These are phyloP conservation scores for Mesocricetus auratus DNA, from an alignment of 2,113 vertebrate species.

Conservation along the genomic window DNA sequence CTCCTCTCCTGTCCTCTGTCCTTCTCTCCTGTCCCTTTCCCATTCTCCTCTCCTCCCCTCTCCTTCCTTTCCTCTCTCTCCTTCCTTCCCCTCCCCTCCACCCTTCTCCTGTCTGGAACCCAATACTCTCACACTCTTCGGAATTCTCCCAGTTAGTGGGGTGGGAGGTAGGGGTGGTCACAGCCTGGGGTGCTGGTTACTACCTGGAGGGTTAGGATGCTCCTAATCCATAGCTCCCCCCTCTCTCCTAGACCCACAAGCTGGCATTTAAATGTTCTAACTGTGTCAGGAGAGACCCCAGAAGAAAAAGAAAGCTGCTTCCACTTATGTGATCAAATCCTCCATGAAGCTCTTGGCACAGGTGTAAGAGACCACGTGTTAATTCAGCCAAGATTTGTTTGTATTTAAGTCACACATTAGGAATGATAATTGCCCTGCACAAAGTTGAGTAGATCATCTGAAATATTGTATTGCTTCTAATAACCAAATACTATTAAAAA, in stretches of 20 bases:
- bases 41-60: background rate
- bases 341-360: background rate
- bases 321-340: background rate
- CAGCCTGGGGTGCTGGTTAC: background rate
- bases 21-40: too few relatives aligned
- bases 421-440: constrained; percentile 25
- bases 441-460: constrained; percentile 49
- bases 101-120: background rate
- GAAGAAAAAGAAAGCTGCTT: background rate
- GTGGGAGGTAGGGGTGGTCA: background rate
- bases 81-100: background rate
- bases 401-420: constrained; percentile 62
- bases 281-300: background rate
- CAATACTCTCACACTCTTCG: background rate
- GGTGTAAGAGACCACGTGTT: background rate
- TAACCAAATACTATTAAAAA: constrained; percentile 75
- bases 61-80: too few relatives aligned
- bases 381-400: constrained; percentile 33
- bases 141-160: background rate
- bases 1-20: too few relatives aligned
- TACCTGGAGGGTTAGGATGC: background rate
- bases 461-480: constrained; percentile 78
- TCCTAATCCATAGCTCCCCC: background rate
- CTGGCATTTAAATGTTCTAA: constrained; percentile 39
- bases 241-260: background rate